Evolutionary conservation across 1,140 invertebrate species (phyloP).

Genomic region (Cylas formicarius): DNA sequence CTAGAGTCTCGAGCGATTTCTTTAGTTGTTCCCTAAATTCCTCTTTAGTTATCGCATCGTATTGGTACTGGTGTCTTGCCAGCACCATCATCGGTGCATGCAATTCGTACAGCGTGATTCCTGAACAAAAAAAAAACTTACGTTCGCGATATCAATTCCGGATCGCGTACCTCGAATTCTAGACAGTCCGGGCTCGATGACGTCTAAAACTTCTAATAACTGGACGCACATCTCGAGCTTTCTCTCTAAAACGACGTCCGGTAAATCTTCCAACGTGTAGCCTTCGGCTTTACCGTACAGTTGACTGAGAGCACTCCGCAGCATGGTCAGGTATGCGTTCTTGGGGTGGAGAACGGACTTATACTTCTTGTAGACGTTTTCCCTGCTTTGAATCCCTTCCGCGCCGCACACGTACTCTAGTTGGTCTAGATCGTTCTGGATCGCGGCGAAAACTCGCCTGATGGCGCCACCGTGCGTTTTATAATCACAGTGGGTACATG

Average conservation of each 20-base stretch:
- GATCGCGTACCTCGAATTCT: slow-evolving; percentile 56
- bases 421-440: slow-evolving; percentile 55
- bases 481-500: slow-evolving; percentile 63
- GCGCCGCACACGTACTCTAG: slow-evolving; percentile 42
- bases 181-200: slow-evolving; percentile 67
- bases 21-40: slow-evolving; percentile 56
- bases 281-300: slow-evolving; percentile 67
- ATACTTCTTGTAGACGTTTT: slow-evolving; percentile 49
- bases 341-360: slow-evolving; percentile 60
- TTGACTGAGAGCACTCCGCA: slow-evolving; percentile 62
- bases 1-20: slow-evolving; percentile 53
- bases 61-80: slow-evolving; percentile 55
- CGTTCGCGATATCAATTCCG: too few species aligned
- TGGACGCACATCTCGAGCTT: slow-evolving; percentile 66
- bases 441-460: slow-evolving; percentile 49
- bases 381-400: slow-evolving; percentile 45
- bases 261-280: slow-evolving; percentile 62
- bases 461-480: slow-evolving; percentile 52
- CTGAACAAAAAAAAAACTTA: slow-evolving; percentile 38
- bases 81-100: slow-evolving; percentile 66
- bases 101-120: slow-evolving; percentile 69
- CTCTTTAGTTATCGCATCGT: slow-evolving; percentile 51
- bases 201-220: slow-evolving; percentile 58
- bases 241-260: slow-evolving; percentile 61
- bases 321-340: slow-evolving; percentile 57